Evolutionary conservation across 2,797 vertebrate species (phyloP), one percentile per base, ranked within the genome.

Genomic region (Denticeps clupeoides): DNA sequence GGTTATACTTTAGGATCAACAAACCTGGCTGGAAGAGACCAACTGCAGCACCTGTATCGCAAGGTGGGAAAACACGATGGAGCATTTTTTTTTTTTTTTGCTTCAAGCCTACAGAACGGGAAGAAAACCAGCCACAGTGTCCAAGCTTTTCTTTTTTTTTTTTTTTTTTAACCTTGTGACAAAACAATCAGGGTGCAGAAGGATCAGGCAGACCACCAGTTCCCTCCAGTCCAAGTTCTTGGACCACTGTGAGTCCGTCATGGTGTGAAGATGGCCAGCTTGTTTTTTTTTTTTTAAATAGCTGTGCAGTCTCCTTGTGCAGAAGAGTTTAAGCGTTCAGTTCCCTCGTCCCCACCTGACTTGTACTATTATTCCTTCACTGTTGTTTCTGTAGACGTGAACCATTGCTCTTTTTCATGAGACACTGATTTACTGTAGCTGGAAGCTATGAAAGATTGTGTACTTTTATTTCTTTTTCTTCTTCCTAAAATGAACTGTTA

Each of bases 371-470:
- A 69, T 72, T 71, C 74, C 66, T 72, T 66, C 67, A 73, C 71
- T 62, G 50, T 62, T 68, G 35, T 71, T 77, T 81, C 73, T 68
- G 74, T 71, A 65, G 49, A 68, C 57, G 53, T 71, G 58, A 59
- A 55, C 53, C 63, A 64, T 62, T 21, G n/a, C 42, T 54, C 64
- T 60, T 71, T 60, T 72, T 42, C 73, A 69, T 31, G 77, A 83
- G 81, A 86, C 81, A 82, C 81, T 59, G 54, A 78, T 51, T 77
- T 73, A 84, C 80, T 82, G 82, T 82, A 84, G 82, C 80, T 79
- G 77, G 67, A 79, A 60, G 71, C 63, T 67, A 68, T 73, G 51
- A 72, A 75, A 63, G 65, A 74, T 76, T 81, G 69, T 65, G 60
- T 23, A 56, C 47, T 43, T 10, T 47, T n/a, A n/a, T n/a, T n/a